Evolutionary conservation across 2,888 invertebrate species (phyloP).

Genomic region (Fragum fragum): DNA sequence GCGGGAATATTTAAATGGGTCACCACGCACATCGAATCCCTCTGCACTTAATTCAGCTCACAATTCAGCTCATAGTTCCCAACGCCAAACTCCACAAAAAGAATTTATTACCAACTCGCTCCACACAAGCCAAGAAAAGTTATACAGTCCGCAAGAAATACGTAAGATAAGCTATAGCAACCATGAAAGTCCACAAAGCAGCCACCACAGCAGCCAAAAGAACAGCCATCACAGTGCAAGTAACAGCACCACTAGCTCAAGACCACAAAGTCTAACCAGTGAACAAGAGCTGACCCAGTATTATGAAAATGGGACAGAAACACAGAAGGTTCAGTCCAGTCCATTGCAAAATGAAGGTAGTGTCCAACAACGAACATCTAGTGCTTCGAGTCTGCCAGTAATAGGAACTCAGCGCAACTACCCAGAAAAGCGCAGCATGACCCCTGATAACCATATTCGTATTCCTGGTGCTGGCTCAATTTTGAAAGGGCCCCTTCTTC

Average conservation of each 20-base stretch:
- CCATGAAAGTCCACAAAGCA: slow-evolving; percentile 32
- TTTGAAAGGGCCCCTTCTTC: slow-evolving; percentile 63
- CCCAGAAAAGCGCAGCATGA: slow-evolving; percentile 72
- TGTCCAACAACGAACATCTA: slow-evolving; percentile 16
- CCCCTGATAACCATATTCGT: slow-evolving; percentile 76
- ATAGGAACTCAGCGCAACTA: slow-evolving; percentile 62
- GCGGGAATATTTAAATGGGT: slow-evolving; percentile 58
- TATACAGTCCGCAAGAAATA: slow-evolving; percentile 54
- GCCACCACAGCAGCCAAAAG: slow-evolving; percentile 39
- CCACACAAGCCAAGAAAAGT: slow-evolving; percentile 69
- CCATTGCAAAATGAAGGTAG: slow-evolving; percentile 15
- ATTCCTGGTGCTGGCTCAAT: slow-evolving; percentile 62
- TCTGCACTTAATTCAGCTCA: slow-evolving; percentile 37
- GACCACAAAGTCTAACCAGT: slow-evolving; percentile 77
- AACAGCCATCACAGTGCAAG: slow-evolving; percentile 41
- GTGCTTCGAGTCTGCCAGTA: slow-evolving; percentile 70
- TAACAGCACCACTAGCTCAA: slow-evolving; percentile 58
- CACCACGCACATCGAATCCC: slow-evolving; percentile 44
- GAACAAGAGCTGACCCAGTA: slow-evolving; percentile 81
- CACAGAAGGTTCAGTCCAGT: slow-evolving; percentile 22
- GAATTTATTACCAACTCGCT: slow-evolving; percentile 62
- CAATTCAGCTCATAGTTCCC: slow-evolving; percentile 50
- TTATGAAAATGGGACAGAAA: slow-evolving; percentile 59
- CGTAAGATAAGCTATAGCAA: slow-evolving; percentile 39
- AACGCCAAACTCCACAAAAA: slow-evolving; percentile 60